Base-by-base conservation (phyloP, 2,113 vertebrate genomes). In the Atrichornis clamosus region DNA sequence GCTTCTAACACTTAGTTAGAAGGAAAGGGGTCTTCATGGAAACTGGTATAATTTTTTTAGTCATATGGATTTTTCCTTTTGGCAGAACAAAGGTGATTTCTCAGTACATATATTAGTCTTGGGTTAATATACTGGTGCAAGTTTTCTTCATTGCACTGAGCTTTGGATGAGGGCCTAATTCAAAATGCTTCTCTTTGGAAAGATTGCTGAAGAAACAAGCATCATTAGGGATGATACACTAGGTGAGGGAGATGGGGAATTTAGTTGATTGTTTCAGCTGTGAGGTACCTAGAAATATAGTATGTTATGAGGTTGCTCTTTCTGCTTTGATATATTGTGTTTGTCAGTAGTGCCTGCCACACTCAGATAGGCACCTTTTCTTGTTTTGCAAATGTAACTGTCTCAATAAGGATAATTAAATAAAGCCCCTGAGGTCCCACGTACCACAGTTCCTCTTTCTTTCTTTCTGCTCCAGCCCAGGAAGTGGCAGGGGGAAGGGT, bases 181-280 rank as follows among this genome's bases (percentile, higher is more conserved):
- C 81, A 84, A 92, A 81, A 63, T 19, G 24, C 60, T 84, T 89
- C 58, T 93, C 37, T 87, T 93, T 93, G 53, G 63, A 95, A 95
- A 85, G 77, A 89, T 26, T 85, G 58, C 67, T 41, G 58, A 90
- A 96, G 91, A 95, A 96, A 89, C 73, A 95, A 89, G 87, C 73
- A 84, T 95, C 91, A 94, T 94, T 91, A 96, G 35, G 59, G 59
- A 96, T 94, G 89, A 96, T 96, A 85, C 87, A 93, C 81, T 96
- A 95, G 90, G 84, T 84, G 90, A 91, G 91, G 87, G 87, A 97
- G 59, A 83, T 76, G 22, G 90, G 95, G 91, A 94, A 94, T 97
- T 95, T 83, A 76, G 70, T 10, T 88, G 87, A 83, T 85, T 90
- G 65, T 91, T 95, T 96, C 78, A 80, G 50, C 74, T 95, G 27